A percentile compares a stretch with the other conserved stretches of the same genome.
Conservation (phyloP, 2,113 vertebrate species). For the Brachyistius frenatus region DNA sequence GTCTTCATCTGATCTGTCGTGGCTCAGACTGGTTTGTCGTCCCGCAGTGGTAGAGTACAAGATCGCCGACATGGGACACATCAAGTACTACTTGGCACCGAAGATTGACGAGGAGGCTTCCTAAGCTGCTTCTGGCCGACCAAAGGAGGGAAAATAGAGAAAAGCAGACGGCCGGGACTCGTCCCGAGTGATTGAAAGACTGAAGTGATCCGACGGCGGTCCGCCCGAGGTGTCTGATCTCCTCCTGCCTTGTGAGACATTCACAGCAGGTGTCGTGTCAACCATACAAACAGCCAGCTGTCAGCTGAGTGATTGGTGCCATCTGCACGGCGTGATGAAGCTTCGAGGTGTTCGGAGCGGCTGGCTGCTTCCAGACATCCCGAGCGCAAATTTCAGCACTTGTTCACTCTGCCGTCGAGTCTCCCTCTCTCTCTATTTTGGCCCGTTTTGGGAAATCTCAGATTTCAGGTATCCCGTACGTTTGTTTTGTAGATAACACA, state of each 20-base stretch:
- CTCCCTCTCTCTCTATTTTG: conserved; percentile 27
- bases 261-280: conserved; percentile 11
- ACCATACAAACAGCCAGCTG: background rate
- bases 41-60: conserved; percentile 96
- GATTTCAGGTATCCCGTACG: conserved; percentile 35
- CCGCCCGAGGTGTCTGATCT: conserved; percentile 19
- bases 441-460: conserved; percentile 21
- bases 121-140: conserved; percentile 62
- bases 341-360: conserved; percentile 6
- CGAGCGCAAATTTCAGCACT: conserved; percentile 37
- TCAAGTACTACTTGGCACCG: conserved; percentile 98
- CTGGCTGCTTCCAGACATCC: conserved; percentile 10
- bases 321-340: background rate
- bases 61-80: conserved; percentile 98
- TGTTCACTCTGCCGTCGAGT: conserved; percentile 12
- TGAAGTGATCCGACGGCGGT: conserved; percentile 4
- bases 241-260: conserved; percentile 1
- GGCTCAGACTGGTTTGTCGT: background rate
- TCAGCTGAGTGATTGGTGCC: conserved; percentile 5
- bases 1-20: background rate
- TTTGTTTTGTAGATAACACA: conserved; percentile 80
- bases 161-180: conserved; percentile 32
- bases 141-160: conserved; percentile 36
- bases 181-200: conserved; percentile 26
- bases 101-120: conserved; percentile 98